A percentile compares a stretch with the other conserved stretches of the same genome.
phyloP scores from a whole-genome alignment of 2,888 invertebrate genomes.

The Lithophane leautieri region DNA sequence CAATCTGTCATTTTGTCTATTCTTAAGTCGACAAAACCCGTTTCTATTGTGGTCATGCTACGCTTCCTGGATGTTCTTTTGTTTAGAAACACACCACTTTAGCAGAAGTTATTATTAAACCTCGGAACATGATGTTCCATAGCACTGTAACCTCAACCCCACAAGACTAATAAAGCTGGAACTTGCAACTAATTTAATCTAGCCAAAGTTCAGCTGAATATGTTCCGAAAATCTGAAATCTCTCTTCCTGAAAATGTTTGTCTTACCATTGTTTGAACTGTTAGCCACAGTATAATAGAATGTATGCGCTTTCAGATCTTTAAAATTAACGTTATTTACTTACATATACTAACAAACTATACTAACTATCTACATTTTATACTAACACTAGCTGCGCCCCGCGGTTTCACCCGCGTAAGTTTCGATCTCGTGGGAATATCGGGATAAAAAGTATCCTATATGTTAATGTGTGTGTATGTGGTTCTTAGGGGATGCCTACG shows the following conservation, averaged over 20 bases:
- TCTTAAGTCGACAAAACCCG: too few relatives aligned
- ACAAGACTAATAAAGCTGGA: constrained; percentile 41
- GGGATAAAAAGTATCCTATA: too few relatives aligned
- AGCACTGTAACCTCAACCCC: constrained; percentile 9
- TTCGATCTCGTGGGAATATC: too few relatives aligned
- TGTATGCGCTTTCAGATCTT: background rate
- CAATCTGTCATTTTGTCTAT: too few relatives aligned
- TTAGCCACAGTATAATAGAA: constrained; percentile 5
- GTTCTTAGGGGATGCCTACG: too few relatives aligned
- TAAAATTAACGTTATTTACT: background rate
- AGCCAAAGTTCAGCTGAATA: constrained; percentile 39
- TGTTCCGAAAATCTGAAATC: constrained; percentile 22
- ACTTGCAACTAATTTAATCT: constrained; percentile 56
- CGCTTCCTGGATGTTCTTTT: background rate
- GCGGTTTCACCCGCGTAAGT: too few relatives aligned
- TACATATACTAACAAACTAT: too few relatives aligned
- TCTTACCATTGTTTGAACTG: constrained; percentile 2
- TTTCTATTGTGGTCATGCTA: too few relatives aligned
- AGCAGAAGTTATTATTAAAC: constrained; percentile 26
- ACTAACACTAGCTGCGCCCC: too few relatives aligned
- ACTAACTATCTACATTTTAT: too few relatives aligned
- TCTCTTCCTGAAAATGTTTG: constrained; percentile 24
- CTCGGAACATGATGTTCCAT: constrained; percentile 7
- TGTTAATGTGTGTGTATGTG: too few relatives aligned
- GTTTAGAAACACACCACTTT: background rate